Evolutionary conservation across 2,113 vertebrate genomes (phyloP), one percentile per base, ranked within the genome.

Genomic region (Picathartes gymnocephalus): DNA sequence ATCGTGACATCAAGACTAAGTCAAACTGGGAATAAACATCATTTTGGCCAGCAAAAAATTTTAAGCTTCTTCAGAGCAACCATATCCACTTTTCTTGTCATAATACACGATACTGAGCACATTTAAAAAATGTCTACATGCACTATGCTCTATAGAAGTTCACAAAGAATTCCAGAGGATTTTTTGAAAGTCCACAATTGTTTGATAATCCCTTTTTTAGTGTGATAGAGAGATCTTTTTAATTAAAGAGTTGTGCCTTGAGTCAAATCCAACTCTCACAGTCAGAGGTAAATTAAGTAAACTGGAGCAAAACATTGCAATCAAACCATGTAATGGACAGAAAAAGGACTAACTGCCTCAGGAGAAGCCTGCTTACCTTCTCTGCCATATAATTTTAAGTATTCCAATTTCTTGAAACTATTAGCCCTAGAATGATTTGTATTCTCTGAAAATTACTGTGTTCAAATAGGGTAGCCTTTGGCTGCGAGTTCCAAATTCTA

Each of bases 291-390:
- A 91, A 86, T 69, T 47, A 90, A 58, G 6, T 31, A 66, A 85
- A 53, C 35, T 51, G 21, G 23, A 61, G 21, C 54, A 89, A 84
- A 89, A 53, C 23, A 70, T 3, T 31, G 35, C 39, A 73, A 68
- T 56, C 44, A 84, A 81, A 69, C 37, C 15, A 81, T 0, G 0
- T 48, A 74, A 72, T 0, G 0, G 45, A 60, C 39, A 42, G 56
- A 51, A 82, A 69, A 91, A 81, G 33, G 35, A 74, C 51, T 48
- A 39, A 53, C 13, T 66, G 21, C 15, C 7, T 65, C 44, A 19
- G 8, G 42, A 69, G n/a, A 74, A 51, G 22, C 6, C 40, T 17
- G 6, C 25, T 64, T 68, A 74, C 18, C 20, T 68, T 62, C 48
- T 83, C 40, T 53, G 24, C n/a, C 40, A 56, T 15, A 3, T 4